Conservation (phyloP, 2,888 invertebrate species). For the Latheticus oryzae region DNA sequence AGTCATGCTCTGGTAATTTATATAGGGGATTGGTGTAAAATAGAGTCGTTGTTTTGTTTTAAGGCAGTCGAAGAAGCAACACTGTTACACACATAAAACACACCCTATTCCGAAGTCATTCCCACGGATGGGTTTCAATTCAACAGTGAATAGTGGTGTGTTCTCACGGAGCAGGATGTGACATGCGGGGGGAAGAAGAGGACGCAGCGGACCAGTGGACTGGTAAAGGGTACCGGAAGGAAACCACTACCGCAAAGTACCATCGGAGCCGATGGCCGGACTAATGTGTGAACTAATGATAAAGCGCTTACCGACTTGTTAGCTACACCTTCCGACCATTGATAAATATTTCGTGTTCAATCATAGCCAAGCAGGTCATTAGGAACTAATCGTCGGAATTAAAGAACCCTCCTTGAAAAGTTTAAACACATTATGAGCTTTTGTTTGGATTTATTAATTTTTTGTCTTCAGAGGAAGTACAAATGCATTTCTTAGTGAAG, state of each 20-base stretch:
- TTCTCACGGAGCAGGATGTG: conserved; percentile 58
- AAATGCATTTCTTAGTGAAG: too few species aligned
- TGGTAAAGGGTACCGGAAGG: conserved; percentile 55
- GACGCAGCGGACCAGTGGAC: conserved; percentile 40
- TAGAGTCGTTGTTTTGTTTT: conserved; percentile 36
- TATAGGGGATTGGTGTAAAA: conserved; percentile 37
- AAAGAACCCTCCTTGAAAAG: too few species aligned
- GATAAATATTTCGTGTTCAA: conserved; percentile 15
- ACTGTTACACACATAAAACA: conserved; percentile 41
- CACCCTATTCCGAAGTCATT: conserved; percentile 51
- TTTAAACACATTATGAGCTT: too few species aligned
- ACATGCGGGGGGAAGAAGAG: conserved; percentile 47
- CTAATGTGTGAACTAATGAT: conserved; percentile 44
- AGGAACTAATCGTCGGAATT: conserved; percentile 6
- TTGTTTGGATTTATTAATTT: too few species aligned
- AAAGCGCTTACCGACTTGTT: conserved; percentile 6
- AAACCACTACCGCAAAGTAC: conserved; percentile 53
- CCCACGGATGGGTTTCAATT: conserved; percentile 55
- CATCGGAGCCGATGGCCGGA: conserved; percentile 45
- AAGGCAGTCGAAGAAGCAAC: conserved; percentile 34
- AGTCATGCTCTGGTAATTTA: conserved; percentile 39
- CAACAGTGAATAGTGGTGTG: conserved; percentile 52
- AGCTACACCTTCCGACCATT: conserved; percentile 9
- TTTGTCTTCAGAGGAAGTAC: too few species aligned
- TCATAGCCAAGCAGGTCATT: conserved; percentile 3